Percentiles rank a stretch among this genome's conserved stretches.
These are phyloP conservation scores for Drosophila recens DNA, from an alignment of 2,888 invertebrate species.

Conservation along the genomic window DNA sequence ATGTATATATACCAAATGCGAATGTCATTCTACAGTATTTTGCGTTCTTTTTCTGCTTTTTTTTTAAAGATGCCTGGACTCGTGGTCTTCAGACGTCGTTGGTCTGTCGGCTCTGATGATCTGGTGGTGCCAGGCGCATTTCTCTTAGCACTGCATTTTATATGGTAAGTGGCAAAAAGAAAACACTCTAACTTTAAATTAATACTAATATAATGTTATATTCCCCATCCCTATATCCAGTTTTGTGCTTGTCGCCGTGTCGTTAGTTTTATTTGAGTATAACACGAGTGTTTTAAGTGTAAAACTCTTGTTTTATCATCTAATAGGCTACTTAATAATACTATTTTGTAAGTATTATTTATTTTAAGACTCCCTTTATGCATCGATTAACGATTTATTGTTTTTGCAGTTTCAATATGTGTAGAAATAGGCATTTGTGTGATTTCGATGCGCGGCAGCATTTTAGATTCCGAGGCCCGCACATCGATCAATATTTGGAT, in stretches of 20 bases:
- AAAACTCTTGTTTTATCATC: conserved; percentile 85
- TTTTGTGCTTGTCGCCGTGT: conserved; percentile 83
- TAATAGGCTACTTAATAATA: conserved; percentile 85
- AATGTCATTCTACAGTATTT: neutral
- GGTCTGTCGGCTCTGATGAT: conserved; percentile 96
- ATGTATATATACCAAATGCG: too few relatives aligned
- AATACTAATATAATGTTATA: neutral
- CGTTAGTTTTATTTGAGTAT: conserved; percentile 83
- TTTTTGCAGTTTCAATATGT: conserved; percentile 86
- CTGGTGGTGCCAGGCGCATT: conserved; percentile 93
- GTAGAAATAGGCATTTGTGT: conserved; percentile 90
- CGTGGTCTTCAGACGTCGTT: conserved; percentile 92
- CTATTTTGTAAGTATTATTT: conserved; percentile 83
- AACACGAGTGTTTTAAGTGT: conserved; percentile 84
- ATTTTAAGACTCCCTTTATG: too few relatives aligned
- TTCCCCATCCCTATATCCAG: conserved; percentile 65
- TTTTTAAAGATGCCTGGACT: conserved; percentile 91
- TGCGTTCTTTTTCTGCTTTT: neutral
- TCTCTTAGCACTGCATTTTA: conserved; percentile 90
- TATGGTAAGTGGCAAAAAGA: conserved; percentile 89
- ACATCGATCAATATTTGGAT: conserved; percentile 92
- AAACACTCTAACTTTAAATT: neutral
- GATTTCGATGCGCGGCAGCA: conserved; percentile 92
- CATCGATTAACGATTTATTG: neutral
- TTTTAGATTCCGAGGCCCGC: conserved; percentile 90